A percentile compares a stretch with the other conserved stretches of the same genome.
phyloP scores from a whole-genome alignment of 2,888 invertebrate genomes.

The Idaea dimidiata region DNA sequence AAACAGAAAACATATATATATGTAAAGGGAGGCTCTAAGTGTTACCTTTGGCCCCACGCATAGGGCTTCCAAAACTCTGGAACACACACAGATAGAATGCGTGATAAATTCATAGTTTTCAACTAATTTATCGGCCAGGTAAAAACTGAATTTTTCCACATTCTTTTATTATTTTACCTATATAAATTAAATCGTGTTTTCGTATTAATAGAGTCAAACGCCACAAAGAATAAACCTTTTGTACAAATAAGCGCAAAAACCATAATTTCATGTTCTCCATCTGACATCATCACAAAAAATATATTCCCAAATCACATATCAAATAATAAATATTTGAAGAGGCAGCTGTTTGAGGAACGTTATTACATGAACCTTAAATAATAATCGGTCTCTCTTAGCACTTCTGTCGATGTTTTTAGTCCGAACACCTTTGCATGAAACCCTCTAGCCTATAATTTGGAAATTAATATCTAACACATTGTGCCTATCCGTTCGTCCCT shows the following conservation, averaged over 20 bases:
- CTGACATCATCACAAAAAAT: conserved; percentile 24
- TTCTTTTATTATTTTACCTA: not conserved
- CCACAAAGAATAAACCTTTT: conserved; percentile 3
- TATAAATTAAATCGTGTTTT: not conserved
- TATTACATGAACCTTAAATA: conserved; percentile 68
- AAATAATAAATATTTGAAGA: conserved; percentile 76
- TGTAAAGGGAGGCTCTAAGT: too few relatives aligned
- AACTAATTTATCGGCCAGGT: too few relatives aligned
- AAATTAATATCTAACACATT: conserved; percentile 80
- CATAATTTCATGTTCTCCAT: conserved; percentile 15
- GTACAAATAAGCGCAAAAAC: conserved; percentile 18
- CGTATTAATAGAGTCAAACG: not conserved
- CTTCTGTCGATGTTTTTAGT: conserved; percentile 74
- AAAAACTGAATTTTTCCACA: too few relatives aligned
- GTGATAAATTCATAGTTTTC: too few relatives aligned
- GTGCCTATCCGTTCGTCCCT: conserved; percentile 70
- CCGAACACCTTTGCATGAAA: conserved; percentile 65
- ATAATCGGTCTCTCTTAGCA: conserved; percentile 73
- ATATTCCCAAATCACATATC: conserved; percentile 41
- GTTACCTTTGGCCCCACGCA: too few relatives aligned
- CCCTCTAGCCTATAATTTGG: conserved; percentile 70
- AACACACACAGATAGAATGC: too few relatives aligned
- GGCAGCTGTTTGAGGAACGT: conserved; percentile 72
- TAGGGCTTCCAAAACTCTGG: too few relatives aligned
- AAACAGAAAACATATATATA: too few relatives aligned